Percentiles rank a stretch among this genome's conserved stretches.
Evolutionary conservation across 2,113 vertebrate species (phyloP).

Genomic region (Cyrtonyx montezumae): DNA sequence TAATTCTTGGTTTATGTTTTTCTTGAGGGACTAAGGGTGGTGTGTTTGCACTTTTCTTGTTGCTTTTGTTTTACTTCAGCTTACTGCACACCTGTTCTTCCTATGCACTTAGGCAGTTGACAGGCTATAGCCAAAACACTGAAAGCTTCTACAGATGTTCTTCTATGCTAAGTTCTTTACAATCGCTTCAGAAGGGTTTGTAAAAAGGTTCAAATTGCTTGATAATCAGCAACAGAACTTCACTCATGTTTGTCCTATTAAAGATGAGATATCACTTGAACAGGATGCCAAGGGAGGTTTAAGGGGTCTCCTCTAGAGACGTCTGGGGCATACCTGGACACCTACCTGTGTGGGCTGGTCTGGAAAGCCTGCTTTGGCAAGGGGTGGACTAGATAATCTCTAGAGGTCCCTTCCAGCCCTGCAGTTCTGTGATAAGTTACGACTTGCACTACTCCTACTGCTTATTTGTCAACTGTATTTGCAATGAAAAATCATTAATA

Average conservation of each 20-base stretch:
- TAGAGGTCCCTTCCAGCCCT: too few relatives aligned
- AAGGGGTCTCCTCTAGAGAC: too few relatives aligned
- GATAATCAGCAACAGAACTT: not conserved
- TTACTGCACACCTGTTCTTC: not conserved
- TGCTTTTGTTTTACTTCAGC: not conserved
- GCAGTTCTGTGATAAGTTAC: too few relatives aligned
- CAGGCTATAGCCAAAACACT: not conserved
- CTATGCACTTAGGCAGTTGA: not conserved
- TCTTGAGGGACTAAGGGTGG: too few relatives aligned
- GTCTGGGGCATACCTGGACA: too few relatives aligned
- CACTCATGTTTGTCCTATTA: not conserved
- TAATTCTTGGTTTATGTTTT: too few relatives aligned
- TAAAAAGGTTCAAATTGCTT: not conserved
- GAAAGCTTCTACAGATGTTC: not conserved
- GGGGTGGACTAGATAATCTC: too few relatives aligned
- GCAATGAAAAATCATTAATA: fast-evolving
- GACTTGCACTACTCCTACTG: not conserved
- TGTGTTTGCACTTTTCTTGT: too few relatives aligned
- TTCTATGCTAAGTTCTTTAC: not conserved
- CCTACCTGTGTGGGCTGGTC: too few relatives aligned
- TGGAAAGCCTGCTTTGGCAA: too few relatives aligned
- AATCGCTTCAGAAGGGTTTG: not conserved
- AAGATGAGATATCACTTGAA: not conserved
- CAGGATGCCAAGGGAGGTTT: too few relatives aligned
- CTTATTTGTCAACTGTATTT: not conserved